Evolutionary conservation across 2,888 invertebrate genomes (phyloP).

Genomic region (Ceraclea dissimilis): DNA sequence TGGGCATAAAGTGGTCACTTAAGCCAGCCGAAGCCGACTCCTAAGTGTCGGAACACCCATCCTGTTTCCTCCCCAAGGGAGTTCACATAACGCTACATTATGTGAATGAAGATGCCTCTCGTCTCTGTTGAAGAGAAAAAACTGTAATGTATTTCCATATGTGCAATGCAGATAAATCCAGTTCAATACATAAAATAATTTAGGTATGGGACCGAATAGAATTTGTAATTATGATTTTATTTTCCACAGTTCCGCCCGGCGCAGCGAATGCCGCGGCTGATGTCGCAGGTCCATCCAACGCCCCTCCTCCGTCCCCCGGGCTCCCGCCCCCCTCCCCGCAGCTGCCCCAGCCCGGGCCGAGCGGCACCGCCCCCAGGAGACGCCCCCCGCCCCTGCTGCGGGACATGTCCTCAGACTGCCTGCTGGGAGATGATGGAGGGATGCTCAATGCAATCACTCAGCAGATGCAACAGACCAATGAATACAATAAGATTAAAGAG

Average conservation of each 20-base stretch:
- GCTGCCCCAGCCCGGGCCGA: background rate
- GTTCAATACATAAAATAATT: too few species aligned
- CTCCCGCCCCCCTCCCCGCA: background rate
- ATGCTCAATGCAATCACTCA: conserved; percentile 29
- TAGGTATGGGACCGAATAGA: too few species aligned
- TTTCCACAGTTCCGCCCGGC: background rate
- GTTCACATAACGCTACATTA: too few species aligned
- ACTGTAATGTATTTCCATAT: too few species aligned
- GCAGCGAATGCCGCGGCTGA: background rate
- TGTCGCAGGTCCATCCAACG: background rate
- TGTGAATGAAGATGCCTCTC: too few species aligned
- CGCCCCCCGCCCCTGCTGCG: conserved; percentile 19
- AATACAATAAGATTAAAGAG: conserved; percentile 46
- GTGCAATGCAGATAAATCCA: too few species aligned
- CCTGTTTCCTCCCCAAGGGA: too few species aligned
- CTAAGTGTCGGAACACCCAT: too few species aligned
- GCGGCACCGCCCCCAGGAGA: background rate
- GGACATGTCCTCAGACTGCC: conserved; percentile 23
- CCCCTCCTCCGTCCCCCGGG: background rate
- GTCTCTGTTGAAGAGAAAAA: too few species aligned
- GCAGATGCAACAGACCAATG: conserved; percentile 40
- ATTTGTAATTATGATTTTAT: background rate
- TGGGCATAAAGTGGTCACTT: too few species aligned
- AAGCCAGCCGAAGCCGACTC: too few species aligned
- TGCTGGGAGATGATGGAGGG: conserved; percentile 34